Conservation (phyloP, 2,113 vertebrate species). For the Hypomesus transpacificus region DNA sequence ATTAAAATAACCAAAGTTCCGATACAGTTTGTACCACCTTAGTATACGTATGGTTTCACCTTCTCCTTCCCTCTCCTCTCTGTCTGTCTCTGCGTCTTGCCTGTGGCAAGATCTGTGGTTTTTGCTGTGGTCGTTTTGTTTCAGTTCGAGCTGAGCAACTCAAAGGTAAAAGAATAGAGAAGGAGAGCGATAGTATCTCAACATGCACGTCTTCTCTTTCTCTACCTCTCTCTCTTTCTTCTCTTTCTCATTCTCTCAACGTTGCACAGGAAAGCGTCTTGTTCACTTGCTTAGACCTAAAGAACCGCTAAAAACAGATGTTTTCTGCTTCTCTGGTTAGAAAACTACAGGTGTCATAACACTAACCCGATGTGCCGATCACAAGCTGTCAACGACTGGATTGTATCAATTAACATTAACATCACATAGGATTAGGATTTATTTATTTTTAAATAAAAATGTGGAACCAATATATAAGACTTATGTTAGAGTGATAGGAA, state of each 20-base stretch:
- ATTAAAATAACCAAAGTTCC: neutral
- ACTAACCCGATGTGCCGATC: neutral
- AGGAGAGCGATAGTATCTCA: constrained; percentile 53
- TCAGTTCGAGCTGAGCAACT: constrained; percentile 59
- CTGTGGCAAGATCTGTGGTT: constrained; percentile 69
- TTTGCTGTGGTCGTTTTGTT: constrained; percentile 73
- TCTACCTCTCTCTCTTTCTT: constrained; percentile 35
- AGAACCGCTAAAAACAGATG: constrained; percentile 46
- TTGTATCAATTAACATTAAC: too few relatives aligned
- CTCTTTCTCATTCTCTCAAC: constrained; percentile 36
- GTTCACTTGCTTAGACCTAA: constrained; percentile 42
- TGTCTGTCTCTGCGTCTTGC: constrained; percentile 48
- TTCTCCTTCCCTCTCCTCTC: neutral
- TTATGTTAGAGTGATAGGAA: too few relatives aligned
- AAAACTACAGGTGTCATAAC: constrained; percentile 26
- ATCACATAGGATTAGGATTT: too few relatives aligned
- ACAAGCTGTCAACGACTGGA: too few relatives aligned
- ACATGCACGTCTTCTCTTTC: constrained; percentile 28
- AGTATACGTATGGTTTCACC: neutral
- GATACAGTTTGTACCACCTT: too few relatives aligned
- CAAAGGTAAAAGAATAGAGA: constrained; percentile 54
- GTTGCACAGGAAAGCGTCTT: constrained; percentile 64
- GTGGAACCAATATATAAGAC: too few relatives aligned
- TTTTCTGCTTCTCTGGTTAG: constrained; percentile 19
- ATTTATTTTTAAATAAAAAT: too few relatives aligned